Evolutionary conservation across 2,113 vertebrate genomes (phyloP).

Genomic region (Felis chaus): DNA sequence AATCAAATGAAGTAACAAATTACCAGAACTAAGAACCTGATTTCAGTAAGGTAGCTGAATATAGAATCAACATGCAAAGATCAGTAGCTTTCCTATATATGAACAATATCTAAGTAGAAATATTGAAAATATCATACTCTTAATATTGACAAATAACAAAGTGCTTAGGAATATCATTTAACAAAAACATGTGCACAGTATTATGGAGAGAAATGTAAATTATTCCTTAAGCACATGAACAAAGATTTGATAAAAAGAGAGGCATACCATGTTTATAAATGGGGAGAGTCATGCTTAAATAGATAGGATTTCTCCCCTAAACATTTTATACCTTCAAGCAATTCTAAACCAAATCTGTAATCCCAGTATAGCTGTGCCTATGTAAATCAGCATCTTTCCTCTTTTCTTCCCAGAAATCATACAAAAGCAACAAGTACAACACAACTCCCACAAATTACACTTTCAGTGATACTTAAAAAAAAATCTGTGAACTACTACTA

Average conservation of each 20-base stretch:
- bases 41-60: neutral
- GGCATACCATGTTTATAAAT: neutral
- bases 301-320: neutral
- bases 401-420: neutral
- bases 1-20: neutral
- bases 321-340: neutral
- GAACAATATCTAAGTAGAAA: neutral
- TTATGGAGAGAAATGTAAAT: conserved; percentile 8
- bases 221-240: neutral
- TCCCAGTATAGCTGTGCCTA: neutral
- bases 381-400: neutral
- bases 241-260: neutral
- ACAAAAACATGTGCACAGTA: neutral
- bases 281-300: neutral
- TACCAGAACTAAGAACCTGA: neutral
- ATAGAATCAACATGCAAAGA: neutral
- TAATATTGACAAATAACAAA: neutral
- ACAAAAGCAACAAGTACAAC: neutral
- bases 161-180: neutral
- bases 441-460: neutral
- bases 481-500: neutral
- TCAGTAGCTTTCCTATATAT: neutral
- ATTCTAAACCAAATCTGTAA: neutral
- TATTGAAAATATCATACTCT: neutral
- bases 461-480: neutral